These are phyloP conservation scores for Penaeus vannamei DNA, from an alignment of 1,140 invertebrate genomes.

Conservation along the genomic window DNA sequence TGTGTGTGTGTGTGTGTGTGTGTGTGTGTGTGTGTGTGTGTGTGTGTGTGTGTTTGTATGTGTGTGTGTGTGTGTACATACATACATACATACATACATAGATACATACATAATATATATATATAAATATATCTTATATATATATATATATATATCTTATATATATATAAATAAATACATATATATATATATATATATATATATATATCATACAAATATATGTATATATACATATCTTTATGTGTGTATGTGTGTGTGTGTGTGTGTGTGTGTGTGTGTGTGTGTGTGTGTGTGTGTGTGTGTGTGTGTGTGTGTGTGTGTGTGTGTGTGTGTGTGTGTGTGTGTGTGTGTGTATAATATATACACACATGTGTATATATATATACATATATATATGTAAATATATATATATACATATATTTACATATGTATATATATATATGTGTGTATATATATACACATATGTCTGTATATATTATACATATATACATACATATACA, in stretches of 20 bases:
- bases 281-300: conserved; percentile 6
- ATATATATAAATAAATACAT: conserved; percentile 1
- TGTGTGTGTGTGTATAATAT: neutral
- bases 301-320: conserved; percentile 17
- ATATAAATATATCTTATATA: neutral
- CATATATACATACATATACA: conserved; percentile 2
- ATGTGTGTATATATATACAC: too few relatives aligned
- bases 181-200: neutral
- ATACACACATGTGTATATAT: too few relatives aligned
- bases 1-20: too few relatives aligned
- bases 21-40: too few relatives aligned
- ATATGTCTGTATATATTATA: too few relatives aligned
- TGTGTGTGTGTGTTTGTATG: too few relatives aligned
- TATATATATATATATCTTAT: conserved; percentile 23
- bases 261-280: neutral
- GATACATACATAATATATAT: too few relatives aligned
- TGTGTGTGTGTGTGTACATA: too few relatives aligned
- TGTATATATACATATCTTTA: neutral
- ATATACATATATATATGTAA: too few relatives aligned
- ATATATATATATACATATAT: neutral
- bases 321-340: conserved; percentile 6
- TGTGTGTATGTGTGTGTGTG: neutral
- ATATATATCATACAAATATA: too few relatives aligned
- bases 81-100: too few relatives aligned
- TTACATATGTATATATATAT: neutral